Evolutionary conservation across 92 coral and sea anemone species (phyloP), one percentile per base, ranked within the genome.

Genomic region (Umimayanthus chanpuru): DNA sequence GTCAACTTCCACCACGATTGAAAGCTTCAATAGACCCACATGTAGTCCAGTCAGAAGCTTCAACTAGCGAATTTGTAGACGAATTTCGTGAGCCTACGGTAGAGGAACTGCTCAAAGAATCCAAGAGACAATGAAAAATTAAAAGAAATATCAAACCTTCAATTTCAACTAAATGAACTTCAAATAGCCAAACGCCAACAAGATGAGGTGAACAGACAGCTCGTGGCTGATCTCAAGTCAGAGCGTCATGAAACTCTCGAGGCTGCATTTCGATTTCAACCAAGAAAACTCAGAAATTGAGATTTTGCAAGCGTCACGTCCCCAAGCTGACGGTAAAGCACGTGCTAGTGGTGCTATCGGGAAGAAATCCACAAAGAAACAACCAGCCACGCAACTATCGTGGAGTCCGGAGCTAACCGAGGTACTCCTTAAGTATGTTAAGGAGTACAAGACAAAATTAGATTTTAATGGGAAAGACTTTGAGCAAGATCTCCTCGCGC

Each of bases 211-310:
- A 85, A 85, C 38, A 23, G 39, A 71, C 61, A 20, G 65, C 88
- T 85, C 26, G 23, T 85, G 81, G 80, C 88, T 28, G 61, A 70
- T 5, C 88, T 85, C n/a, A 81, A 38, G 88, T 85, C 88, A 16
- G 88, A 85, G 38, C 65, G 81, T 5, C 58, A 64, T 20, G 81
- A 76, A 76, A 81, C 80, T 15, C 38, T 85, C 39, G 88, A 71
- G 38, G 81, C 88, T 71, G 15, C 71, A 7, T 85, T 85, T 71
- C n/a, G n/a, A n/a, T n/a, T n/a, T n/a, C n/a, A n/a, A n/a, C n/a
- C n/a, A n/a, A n/a, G n/a, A n/a, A n/a, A n/a, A n/a, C n/a, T n/a
- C n/a, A n/a, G n/a, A n/a, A n/a, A n/a, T n/a, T n/a, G n/a, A n/a
- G n/a, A n/a, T n/a, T n/a, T n/a, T n/a, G n/a, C n/a, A n/a, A n/a